Evolutionary conservation across 1,140 invertebrate genomes (phyloP), one percentile per base, ranked within the genome.

Genomic region (Delia radicum): DNA sequence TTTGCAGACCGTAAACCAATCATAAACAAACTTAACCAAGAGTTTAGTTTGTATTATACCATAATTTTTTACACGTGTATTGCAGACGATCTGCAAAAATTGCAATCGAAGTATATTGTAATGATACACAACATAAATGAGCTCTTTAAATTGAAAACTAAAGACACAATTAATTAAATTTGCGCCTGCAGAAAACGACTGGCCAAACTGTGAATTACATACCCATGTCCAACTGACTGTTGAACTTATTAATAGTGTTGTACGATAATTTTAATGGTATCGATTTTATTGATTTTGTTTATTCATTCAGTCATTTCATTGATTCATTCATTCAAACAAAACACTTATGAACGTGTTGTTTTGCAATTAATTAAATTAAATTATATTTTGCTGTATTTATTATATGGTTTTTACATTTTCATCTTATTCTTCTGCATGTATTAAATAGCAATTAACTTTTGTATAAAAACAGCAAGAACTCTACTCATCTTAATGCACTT

Each of bases 291-390:
- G 48, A 55, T 55, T 55, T 42, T 42, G 3, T 15, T 10, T 42
- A n/a, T 21, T 55, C 8, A 21, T 55, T 55, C 48, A 21, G 24
- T 55, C 33, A 37, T 28, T 29, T 28, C 62, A 65, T 13, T 15
- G 2, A 65, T 28, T 26, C 62, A 28, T 15, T 18, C 5, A 29
- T 67, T 12, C 28, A 6, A n/a, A 8, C n/a, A 15, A 42, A 15
- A 42, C n/a, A 42, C 37, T 15, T 15, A 15, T 31, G 63, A 67
- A 67, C 63, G 63, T 67, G 63, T 31, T 67, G 63, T 67, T 67
- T 67, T n/a, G 63, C 63, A 67, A 67, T 67, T 67, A 67, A 67
- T 67, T 67, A 67, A 67, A 67, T 67, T 67, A 31, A 67, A 67
- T 67, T 67, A 67, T 67, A 31, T 67, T 67, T 67, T 31, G 63